Percentiles rank a stretch among this genome's conserved stretches.
These are phyloP conservation scores for Argyra leucocephala DNA, from an alignment of 2,888 invertebrate genomes.

Conservation along the genomic window DNA sequence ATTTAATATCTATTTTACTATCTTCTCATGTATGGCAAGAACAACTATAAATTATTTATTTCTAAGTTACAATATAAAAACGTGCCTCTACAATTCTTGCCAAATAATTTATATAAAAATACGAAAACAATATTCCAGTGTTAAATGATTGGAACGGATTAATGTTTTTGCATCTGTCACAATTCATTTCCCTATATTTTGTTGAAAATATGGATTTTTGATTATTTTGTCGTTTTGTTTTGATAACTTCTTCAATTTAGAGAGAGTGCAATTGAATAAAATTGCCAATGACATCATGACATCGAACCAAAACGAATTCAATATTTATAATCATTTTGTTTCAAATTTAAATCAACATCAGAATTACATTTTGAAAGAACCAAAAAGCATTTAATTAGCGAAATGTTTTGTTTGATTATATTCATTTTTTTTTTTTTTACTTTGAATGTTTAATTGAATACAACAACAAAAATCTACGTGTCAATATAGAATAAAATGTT, in stretches of 20 bases:
- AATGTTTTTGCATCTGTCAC: constrained; percentile 1
- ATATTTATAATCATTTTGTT: not conserved
- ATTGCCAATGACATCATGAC: not conserved
- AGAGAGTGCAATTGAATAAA: not conserved
- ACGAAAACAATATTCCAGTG: not conserved
- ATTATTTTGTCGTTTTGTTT: not conserved
- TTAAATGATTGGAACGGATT: constrained; percentile 6
- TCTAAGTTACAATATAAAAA: too few relatives aligned
- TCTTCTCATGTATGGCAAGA: too few relatives aligned
- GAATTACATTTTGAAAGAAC: not conserved
- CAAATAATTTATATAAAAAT: too few relatives aligned
- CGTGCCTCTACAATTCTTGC: too few relatives aligned
- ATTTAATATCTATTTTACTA: too few relatives aligned
- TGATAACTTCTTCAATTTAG: too few relatives aligned
- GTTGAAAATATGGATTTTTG: not conserved
- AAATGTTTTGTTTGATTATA: too few relatives aligned
- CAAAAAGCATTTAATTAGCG: not conserved
- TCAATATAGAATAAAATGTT: not conserved
- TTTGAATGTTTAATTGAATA: not conserved
- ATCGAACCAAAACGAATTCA: not conserved
- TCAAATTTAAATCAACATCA: not conserved
- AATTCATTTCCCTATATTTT: not conserved
- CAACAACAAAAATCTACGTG: not conserved
- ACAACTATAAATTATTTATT: too few relatives aligned
- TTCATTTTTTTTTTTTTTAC: too few relatives aligned